Conservation (phyloP, 2,797 vertebrate genomes). For the Girardinus metallicus region DNA sequence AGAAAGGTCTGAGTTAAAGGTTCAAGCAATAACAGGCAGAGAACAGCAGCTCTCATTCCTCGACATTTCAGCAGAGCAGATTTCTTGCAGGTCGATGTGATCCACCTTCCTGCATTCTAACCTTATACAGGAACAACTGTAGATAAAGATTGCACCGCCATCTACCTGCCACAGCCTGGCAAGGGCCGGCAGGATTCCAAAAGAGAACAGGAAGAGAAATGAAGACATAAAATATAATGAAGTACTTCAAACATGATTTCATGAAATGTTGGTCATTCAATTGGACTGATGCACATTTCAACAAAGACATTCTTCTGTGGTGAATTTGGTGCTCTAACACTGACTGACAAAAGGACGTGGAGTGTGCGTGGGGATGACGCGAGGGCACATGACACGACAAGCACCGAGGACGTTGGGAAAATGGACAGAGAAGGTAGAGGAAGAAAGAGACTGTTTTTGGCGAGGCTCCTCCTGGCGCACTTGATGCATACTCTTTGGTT, state of each 20-base stretch:
- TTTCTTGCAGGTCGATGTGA: constrained; percentile 73
- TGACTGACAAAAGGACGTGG: constrained; percentile 52
- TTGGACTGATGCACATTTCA: constrained; percentile 71
- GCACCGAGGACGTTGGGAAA: constrained; percentile 13
- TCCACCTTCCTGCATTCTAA: constrained; percentile 78
- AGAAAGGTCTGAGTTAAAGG: constrained; percentile 60
- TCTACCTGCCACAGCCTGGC: constrained; percentile 62
- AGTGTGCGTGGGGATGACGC: constrained; percentile 32
- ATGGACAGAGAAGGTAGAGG: constrained; percentile 40
- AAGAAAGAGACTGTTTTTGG: constrained; percentile 53
- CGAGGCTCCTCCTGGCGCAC: constrained; percentile 41
- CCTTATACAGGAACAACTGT: constrained; percentile 81
- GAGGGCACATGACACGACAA: constrained; percentile 26
- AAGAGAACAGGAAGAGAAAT: constrained; percentile 12
- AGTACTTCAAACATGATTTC: constrained; percentile 41
- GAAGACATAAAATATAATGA: constrained; percentile 16
- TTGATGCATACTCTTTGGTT: constrained; percentile 63
- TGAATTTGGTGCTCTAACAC: constrained; percentile 54
- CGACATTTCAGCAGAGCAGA: constrained; percentile 60
- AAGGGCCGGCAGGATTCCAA: constrained; percentile 25
- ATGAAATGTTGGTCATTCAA: constrained; percentile 58
- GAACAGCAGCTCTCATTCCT: constrained; percentile 4
- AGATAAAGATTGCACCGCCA: constrained; percentile 5
- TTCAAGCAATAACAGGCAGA: constrained; percentile 49
- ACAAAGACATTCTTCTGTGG: constrained; percentile 70